Conservation (phyloP, 2,113 vertebrate species). For the Archocentrus centrarchus region DNA sequence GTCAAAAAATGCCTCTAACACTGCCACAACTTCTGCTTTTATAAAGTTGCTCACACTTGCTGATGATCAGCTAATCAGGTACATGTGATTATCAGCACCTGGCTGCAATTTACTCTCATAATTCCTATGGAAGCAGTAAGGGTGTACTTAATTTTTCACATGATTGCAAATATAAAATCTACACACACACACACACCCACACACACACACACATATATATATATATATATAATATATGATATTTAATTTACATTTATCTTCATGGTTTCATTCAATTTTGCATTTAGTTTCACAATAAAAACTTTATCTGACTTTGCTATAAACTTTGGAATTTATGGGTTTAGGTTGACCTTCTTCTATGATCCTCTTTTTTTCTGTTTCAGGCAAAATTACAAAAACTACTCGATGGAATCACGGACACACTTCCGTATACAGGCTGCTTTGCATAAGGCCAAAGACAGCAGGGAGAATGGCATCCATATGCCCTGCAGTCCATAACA, state of each 20-base stretch:
- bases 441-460: conserved; percentile 89
- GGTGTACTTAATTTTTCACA: neutral
- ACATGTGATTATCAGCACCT: neutral
- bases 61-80: neutral
- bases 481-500: conserved; percentile 77
- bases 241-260: neutral
- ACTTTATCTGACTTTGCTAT: neutral
- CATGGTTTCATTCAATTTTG: neutral
- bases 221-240: too few species aligned
- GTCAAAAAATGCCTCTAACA: conserved; percentile 26
- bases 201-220: too few species aligned
- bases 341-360: neutral
- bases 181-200: too few species aligned
- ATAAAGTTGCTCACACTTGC: neutral
- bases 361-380: conserved; percentile 45
- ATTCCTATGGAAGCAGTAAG: neutral
- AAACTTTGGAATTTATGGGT: neutral
- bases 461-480: conserved; percentile 81
- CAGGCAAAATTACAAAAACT: conserved; percentile 98
- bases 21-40: neutral
- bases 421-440: conserved; percentile 98
- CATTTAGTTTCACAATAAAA: neutral
- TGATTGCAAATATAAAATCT: neutral
- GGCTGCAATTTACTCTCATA: neutral
- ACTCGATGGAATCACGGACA: conserved; percentile 98